A percentile compares a stretch with the other conserved stretches of the same genome.
These are phyloP conservation scores for Mungos mungo DNA, from an alignment of 2,113 vertebrate species.

Conservation along the genomic window DNA sequence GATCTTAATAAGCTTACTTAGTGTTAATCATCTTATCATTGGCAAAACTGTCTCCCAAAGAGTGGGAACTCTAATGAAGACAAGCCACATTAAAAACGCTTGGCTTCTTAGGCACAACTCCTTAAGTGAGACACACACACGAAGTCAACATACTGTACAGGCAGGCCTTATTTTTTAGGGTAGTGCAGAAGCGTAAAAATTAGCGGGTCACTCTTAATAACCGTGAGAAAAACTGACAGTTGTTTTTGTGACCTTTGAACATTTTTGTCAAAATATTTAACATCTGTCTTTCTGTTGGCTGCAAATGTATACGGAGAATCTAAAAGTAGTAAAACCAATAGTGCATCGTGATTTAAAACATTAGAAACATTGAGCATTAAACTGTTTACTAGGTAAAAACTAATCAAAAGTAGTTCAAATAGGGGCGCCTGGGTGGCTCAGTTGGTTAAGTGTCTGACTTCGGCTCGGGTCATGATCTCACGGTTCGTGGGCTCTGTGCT, in stretches of 20 bases:
- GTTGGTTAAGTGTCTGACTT: too few species aligned
- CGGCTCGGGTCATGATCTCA: too few species aligned
- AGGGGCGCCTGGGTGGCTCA: too few species aligned
- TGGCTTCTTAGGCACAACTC: not conserved
- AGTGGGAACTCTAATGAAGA: conserved; percentile 23
- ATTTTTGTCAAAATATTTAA: conserved; percentile 13
- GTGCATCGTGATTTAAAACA: not conserved
- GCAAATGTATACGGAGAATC: not conserved
- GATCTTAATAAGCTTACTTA: conserved; percentile 76
- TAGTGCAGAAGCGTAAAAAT: not conserved
- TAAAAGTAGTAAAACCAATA: not conserved
- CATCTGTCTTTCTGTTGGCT: not conserved
- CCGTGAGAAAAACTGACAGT: not conserved
- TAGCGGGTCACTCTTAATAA: not conserved
- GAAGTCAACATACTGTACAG: not conserved
- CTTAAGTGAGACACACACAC: not conserved
- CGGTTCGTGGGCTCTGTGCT: too few species aligned
- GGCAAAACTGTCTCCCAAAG: conserved; percentile 50
- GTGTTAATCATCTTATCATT: conserved; percentile 65
- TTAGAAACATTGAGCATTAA: conserved; percentile 14
- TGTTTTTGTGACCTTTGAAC: not conserved
- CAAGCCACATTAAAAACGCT: conserved; percentile 7
- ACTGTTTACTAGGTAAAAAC: not conserved
- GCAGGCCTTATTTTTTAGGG: not conserved
- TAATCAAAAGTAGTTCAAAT: not conserved